phyloP scores from a whole-genome alignment of 2,113 vertebrate species.

The Laticauda laticaudata region DNA sequence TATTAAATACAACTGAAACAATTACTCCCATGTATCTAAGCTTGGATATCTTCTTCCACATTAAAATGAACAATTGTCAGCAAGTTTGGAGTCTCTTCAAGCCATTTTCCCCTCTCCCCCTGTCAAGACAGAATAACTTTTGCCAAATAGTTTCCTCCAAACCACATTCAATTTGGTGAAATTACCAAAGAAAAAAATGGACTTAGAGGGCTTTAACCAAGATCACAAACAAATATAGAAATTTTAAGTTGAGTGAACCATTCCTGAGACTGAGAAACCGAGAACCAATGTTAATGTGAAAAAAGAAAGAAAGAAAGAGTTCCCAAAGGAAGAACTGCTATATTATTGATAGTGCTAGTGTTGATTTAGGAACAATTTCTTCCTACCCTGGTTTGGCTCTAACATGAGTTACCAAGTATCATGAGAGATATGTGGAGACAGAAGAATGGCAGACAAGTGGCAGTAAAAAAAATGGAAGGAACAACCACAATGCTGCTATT shows the following conservation, averaged over 20 bases:
- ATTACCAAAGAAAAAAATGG: not conserved
- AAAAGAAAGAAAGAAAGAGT: not conserved
- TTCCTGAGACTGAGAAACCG: not conserved
- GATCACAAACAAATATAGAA: not conserved
- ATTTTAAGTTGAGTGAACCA: not conserved
- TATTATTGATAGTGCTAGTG: not conserved
- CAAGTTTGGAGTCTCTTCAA: not conserved
- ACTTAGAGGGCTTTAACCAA: not conserved
- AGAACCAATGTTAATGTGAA: not conserved
- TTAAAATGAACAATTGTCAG: not conserved
- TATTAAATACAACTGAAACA: not conserved
- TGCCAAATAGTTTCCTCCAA: not conserved
- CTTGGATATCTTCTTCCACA: not conserved
- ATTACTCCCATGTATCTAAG: not conserved
- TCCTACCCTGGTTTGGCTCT: not conserved
- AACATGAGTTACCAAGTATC: not conserved
- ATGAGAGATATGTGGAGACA: not conserved
- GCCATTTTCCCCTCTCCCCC: not conserved
- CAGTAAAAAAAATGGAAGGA: not conserved
- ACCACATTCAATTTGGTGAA: not conserved
- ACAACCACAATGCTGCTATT: not conserved
- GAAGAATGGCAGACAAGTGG: not conserved
- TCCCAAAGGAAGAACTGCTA: not conserved
- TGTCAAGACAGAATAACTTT: not conserved
- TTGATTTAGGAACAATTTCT: not conserved